Evolutionary conservation across 1,140 invertebrate species (phyloP), one percentile per base, ranked within the genome.

Genomic region (Danaus plexippus): DNA sequence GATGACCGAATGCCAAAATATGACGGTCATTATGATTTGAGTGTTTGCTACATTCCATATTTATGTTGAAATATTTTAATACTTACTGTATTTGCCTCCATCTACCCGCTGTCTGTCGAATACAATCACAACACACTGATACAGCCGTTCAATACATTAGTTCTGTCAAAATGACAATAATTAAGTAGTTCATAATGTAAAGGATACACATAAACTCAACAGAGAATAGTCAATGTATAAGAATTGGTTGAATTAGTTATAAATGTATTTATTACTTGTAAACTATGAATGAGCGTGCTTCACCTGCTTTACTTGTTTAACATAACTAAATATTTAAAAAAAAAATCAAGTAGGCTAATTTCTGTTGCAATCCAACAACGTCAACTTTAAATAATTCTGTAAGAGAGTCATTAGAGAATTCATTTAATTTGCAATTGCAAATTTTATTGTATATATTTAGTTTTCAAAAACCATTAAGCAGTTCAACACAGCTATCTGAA

Each of bases 21-120:
- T 64, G 74, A 79, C 57, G 79, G 77, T 81, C 77, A 75, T 79
- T 80, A 77, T 73, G 76, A 81, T 80, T 32, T 78, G 80, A 82
- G 83, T 84, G 81, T 85, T 83, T 82, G 74, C 79, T 87, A 87
- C 83, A 87, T 87, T 87, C 83, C 83, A 87, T 87, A 87, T 87
- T 87, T 87, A 87, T 86, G 83, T 86, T 86, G 81, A 85, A 75
- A 76, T 81, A 77, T 77, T 81, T 69, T 81, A 67, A 71, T 73
- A 75, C 63, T 77, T 76, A 73, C 67, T 77, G 71, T 75, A 73
- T 64, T 67, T 55, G 67, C 67, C 68, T 71, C 63, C 68, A 63
- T 54, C 67, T 64, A 47, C 63, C 69, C 67, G 61, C 57, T 54
- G 50, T 42, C 49, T 49, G 57, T 47, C 59, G 51, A 47, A 54